phyloP scores from a whole-genome alignment of 1,140 invertebrate genomes.

The Ptiloglossa arizonensis region DNA sequence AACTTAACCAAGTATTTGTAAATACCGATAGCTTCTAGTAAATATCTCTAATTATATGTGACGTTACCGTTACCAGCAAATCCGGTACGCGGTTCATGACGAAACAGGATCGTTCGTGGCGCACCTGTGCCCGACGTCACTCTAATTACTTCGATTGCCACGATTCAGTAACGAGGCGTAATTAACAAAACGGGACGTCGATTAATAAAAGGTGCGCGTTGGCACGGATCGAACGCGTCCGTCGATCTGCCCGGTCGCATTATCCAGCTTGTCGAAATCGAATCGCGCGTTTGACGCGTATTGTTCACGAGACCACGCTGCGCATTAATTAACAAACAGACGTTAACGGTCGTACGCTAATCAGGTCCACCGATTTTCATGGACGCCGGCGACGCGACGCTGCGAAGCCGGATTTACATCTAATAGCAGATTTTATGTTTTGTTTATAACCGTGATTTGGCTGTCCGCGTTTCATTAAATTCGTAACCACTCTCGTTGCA shows the following conservation, averaged over 20 bases:
- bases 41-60: no score
- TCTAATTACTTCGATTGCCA: slow-evolving; percentile 63
- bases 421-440: background rate
- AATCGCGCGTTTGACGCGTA: slow-evolving; percentile 63
- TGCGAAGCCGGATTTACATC: slow-evolving; percentile 4
- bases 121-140: slow-evolving; percentile 36
- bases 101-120: background rate
- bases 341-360: slow-evolving; percentile 57
- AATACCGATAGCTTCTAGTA: no score
- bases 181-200: slow-evolving; percentile 64
- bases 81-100: no score
- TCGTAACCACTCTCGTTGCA: no score
- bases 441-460: no score
- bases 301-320: slow-evolving; percentile 50
- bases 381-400: background rate
- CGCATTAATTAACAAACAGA: slow-evolving; percentile 66
- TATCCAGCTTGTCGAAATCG: slow-evolving; percentile 67
- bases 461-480: no score
- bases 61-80: no score
- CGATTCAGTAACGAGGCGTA: slow-evolving; percentile 47
- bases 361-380: slow-evolving; percentile 35
- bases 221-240: slow-evolving; percentile 55
- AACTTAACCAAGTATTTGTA: no score
- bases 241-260: slow-evolving; percentile 57
- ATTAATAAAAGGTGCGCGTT: slow-evolving; percentile 63